These are phyloP conservation scores for Crenichthys baileyi DNA, from an alignment of 2,797 vertebrate species.

Conservation along the genomic window DNA sequence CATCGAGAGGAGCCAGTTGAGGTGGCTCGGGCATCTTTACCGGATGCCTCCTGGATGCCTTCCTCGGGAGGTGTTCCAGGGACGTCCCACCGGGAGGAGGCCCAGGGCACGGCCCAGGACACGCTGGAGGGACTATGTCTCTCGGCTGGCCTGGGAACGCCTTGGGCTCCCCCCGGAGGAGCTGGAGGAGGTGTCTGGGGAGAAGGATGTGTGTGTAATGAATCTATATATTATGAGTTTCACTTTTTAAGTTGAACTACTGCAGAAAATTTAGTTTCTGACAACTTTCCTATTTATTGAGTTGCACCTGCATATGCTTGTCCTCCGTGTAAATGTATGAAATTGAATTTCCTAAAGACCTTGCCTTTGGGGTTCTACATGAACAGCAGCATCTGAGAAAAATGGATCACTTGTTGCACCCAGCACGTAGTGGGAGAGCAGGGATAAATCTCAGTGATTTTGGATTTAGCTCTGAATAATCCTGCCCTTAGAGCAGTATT, in stretches of 20 bases:
- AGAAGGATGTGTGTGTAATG: background rate
- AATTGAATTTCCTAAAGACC: slow-evolving; percentile 39
- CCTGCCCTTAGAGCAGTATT: slow-evolving; percentile 49
- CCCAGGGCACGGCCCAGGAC: too few species aligned
- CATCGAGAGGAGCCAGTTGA: too few species aligned
- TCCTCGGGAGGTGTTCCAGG: too few species aligned
- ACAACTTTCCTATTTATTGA: background rate
- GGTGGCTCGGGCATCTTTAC: too few species aligned
- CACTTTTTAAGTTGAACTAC: background rate
- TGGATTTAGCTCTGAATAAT: slow-evolving; percentile 63
- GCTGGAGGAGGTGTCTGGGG: too few species aligned
- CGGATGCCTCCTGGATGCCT: too few species aligned
- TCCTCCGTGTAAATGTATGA: slow-evolving; percentile 21
- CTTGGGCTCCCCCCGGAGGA: too few species aligned
- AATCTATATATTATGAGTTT: background rate
- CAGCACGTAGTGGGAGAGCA: slow-evolving; percentile 50
- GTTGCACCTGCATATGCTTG: slow-evolving; percentile 1
- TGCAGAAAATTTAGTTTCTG: background rate
- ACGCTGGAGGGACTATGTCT: too few species aligned
- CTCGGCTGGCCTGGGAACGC: too few species aligned
- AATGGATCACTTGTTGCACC: slow-evolving; percentile 41
- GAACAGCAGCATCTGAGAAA: slow-evolving; percentile 45
- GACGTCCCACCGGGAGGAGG: too few species aligned
- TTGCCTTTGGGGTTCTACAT: slow-evolving; percentile 25
- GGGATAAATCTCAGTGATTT: slow-evolving; percentile 59